A percentile compares a stretch with the other conserved stretches of the same genome.
phyloP scores from a whole-genome alignment of 2,113 vertebrate species.

The Thomomys bottae region DNA sequence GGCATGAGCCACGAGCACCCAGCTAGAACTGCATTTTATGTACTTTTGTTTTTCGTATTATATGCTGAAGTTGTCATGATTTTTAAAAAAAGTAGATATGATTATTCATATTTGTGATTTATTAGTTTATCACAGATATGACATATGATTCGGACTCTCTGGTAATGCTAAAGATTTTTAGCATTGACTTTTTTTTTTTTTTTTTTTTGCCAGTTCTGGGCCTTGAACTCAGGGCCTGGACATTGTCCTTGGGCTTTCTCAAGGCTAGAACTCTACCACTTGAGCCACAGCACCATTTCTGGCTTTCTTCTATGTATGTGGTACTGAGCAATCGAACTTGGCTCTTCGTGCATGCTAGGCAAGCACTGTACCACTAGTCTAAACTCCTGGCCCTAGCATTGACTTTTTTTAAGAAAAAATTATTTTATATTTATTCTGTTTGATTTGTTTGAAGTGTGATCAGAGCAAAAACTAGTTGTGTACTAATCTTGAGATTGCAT shows the following conservation, averaged over 20 bases:
- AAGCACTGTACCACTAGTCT: too few species aligned
- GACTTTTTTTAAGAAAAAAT: not conserved
- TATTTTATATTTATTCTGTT: conserved; percentile 30
- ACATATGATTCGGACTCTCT: conserved; percentile 35
- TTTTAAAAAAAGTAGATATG: not conserved
- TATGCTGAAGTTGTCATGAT: not conserved
- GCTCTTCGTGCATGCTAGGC: too few species aligned
- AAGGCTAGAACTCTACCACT: too few species aligned
- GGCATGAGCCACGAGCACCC: too few species aligned
- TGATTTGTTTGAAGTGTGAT: conserved; percentile 20
- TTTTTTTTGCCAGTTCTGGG: too few species aligned
- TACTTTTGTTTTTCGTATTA: not conserved
- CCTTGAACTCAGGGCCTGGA: too few species aligned
- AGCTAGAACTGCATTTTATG: too few species aligned
- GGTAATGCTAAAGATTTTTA: conserved; percentile 27
- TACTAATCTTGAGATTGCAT: conserved; percentile 11
- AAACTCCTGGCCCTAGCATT: too few species aligned
- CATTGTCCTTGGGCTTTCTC: too few species aligned
- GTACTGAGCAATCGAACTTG: too few species aligned
- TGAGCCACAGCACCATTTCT: too few species aligned
- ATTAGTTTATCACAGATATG: not conserved
- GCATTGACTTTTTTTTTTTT: not conserved
- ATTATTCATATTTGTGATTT: conserved; percentile 28
- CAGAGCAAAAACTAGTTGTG: not conserved
- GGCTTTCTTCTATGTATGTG: too few species aligned